phyloP scores from a whole-genome alignment of 1,140 invertebrate species.

The Venustaconcha ellipsiformis region DNA sequence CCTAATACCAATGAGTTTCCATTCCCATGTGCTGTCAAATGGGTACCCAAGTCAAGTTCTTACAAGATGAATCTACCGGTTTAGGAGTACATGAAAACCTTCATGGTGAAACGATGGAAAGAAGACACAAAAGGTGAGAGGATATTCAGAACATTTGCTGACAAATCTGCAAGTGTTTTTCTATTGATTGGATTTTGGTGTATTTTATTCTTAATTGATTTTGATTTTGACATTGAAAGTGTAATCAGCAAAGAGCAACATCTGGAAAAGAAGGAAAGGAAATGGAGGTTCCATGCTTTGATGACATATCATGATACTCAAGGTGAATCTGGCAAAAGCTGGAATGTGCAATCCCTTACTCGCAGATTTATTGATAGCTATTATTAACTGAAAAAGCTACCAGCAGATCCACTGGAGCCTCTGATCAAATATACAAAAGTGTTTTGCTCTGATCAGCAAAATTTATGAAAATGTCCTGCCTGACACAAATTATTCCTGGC shows the following conservation, averaged over 20 bases:
- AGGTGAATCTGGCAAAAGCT: not conserved
- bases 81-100: constrained; percentile 6
- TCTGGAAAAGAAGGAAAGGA: too few relatives aligned
- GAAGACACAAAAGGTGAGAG: not conserved
- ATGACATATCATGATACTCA: too few relatives aligned
- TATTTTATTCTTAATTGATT: constrained; percentile 8
- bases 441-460: constrained; percentile 25
- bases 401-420: constrained; percentile 40
- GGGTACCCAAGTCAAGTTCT: not conserved
- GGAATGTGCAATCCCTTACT: constrained; percentile 26
- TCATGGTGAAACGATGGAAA: constrained; percentile 11
- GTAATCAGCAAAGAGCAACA: too few relatives aligned
- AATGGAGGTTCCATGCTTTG: too few relatives aligned
- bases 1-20: constrained; percentile 19
- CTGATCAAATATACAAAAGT: constrained; percentile 47
- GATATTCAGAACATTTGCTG: constrained; percentile 3
- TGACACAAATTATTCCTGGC: constrained; percentile 40
- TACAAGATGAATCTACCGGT: not conserved
- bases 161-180: constrained; percentile 5
- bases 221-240: too few relatives aligned
- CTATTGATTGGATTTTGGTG: constrained; percentile 12
- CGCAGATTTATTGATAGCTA: constrained; percentile 43
- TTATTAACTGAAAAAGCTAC: constrained; percentile 16
- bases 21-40: not conserved
- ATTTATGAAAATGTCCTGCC: constrained; percentile 31